Evolutionary conservation across 2,888 invertebrate genomes (phyloP), one percentile per base, ranked within the genome.

Genomic region (Polydesmus complanatus): DNA sequence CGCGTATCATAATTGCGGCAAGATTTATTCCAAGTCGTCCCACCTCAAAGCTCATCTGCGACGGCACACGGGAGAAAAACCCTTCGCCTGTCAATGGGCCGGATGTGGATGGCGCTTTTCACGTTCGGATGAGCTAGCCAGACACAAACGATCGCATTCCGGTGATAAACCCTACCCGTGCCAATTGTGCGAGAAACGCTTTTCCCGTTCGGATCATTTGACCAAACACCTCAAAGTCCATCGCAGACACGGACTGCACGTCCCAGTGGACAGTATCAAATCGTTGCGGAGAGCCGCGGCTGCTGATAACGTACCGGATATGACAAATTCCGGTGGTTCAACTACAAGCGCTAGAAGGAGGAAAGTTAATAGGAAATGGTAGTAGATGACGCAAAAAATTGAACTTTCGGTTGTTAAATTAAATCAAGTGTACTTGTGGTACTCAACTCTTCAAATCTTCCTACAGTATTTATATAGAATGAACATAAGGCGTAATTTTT

Each of bases 101-200:
- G 87, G 85, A 52, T 95, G 94, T 73, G 82, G 83, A 37, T 95
- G 94, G 94, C 81, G 86, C 67, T 95, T 95, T 77, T 93, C 93
- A 21, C 80, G 95, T 61, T 94, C 94, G 0, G 95, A 95, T 73
- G 95, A 95, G 74, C 75, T 95, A 65, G 90, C 93, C 1, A 80
- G 95, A 22, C 95, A 95, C 73, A 83, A 88, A 59, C 81, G 95
- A 65, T 93, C 92, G n/a, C 95, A 95, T 75, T 92, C 92, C 0
- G 95, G 95, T 0, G 82, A 92, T 64, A 94, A 94, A 73, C 95
- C 95, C 0, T 95, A 95, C 74, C 82, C 85, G 62, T 96, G 95
- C 74, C 80, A 81, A 62, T 81, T 88, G 68, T 96, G 95, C 73
- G 81, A 84, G 56, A 94, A 95, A 74, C 81, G 85, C 64, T 96